Base-by-base conservation (phyloP, 2,888 invertebrate species). In the Magallana nippona region DNA sequence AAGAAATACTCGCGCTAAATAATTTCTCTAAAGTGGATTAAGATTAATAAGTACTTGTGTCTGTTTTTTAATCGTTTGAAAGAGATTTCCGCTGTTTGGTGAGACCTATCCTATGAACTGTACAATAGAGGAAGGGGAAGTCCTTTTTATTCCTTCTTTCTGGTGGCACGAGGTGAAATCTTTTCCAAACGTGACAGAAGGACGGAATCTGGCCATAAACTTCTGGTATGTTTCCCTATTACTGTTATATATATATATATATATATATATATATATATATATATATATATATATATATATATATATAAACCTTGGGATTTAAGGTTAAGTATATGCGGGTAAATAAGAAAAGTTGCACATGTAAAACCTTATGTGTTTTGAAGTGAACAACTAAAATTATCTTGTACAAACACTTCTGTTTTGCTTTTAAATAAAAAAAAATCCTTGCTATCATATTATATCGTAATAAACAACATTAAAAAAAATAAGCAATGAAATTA, bases 141-240 rank as follows among this genome's bases (percentile, higher is more conserved):
- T 93, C 19, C 85, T 94, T 55, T 94, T 90, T 84, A 90, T 93
- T 90, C 94, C 94, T 3, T 87, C 93, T 17, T 94, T 92, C 82
- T 94, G 94, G 94, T 94, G 94, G 94, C 94, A 94, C 83, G 93
- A 94, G 86, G 94, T 94, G 3, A 92, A 93, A 84, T 94, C 94
- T 0, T 89, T 83, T 44, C 94, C 93, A 11, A 92, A 89, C 80
- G 60, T 13, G 2, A 22, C 85, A 58, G 86, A 90, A 63, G 87
- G 88, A n/a, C 88, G 93, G 78, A 94, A 94, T 85, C 88, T 94
- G 44, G 94, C 94, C 55, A 91, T 93, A 0, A 93, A 93, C 81
- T 93, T 90, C 84, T 93, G 93, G 93, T 93, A 86, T 27, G 11
- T 27, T 71, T 11, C 5, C 71, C 3, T 27, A 2, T 71, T 32